A percentile compares a stretch with the other conserved stretches of the same genome.
Evolutionary conservation across 2,113 vertebrate genomes (phyloP).

Genomic region (Semicossyphus pulcher): DNA sequence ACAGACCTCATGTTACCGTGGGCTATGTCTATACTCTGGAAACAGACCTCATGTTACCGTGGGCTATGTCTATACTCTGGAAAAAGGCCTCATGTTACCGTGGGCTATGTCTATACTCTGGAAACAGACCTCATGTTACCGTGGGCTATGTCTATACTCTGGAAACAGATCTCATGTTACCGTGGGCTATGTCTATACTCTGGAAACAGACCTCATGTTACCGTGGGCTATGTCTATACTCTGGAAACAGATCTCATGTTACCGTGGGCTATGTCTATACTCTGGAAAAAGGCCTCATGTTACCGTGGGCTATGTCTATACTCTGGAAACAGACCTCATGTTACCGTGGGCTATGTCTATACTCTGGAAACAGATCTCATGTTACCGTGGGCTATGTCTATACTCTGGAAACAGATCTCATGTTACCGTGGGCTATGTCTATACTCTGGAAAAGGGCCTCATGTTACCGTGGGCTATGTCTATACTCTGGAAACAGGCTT

Average conservation of each 20-base stretch:
- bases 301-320: constrained; percentile 90
- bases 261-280: constrained; percentile 90
- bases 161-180: constrained; percentile 82
- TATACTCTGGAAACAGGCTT: background rate
- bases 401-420: constrained; percentile 87
- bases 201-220: constrained; percentile 83
- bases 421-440: constrained; percentile 87
- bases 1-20: constrained; percentile 87
- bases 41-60: constrained; percentile 85
- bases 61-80: constrained; percentile 90
- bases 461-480: no score
- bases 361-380: constrained; percentile 86
- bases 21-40: constrained; percentile 89
- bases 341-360: constrained; percentile 90
- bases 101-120: constrained; percentile 92
- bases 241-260: constrained; percentile 84
- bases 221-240: constrained; percentile 91
- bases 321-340: constrained; percentile 85
- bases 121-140: constrained; percentile 81
- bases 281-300: constrained; percentile 83
- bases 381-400: constrained; percentile 89
- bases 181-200: constrained; percentile 91
- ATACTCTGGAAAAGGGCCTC: constrained; percentile 88
- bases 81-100: constrained; percentile 82
- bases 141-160: constrained; percentile 91